phyloP scores from a whole-genome alignment of 1,140 invertebrate genomes.

The Nixonia krombeini region DNA sequence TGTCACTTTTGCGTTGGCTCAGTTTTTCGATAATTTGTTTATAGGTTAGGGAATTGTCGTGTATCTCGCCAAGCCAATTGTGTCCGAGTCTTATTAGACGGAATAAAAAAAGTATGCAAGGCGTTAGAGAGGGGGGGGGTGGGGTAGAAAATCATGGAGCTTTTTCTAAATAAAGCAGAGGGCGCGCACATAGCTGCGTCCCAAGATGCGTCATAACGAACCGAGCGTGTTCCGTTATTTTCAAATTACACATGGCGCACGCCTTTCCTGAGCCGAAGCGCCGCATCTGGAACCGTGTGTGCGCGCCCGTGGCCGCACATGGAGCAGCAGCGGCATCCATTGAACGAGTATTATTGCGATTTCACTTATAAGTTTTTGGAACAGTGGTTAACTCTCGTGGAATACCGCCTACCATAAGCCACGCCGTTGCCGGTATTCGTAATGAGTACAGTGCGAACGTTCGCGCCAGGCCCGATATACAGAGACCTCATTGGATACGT shows the following conservation, averaged over 20 bases:
- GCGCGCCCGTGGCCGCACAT: slow-evolving; percentile 45
- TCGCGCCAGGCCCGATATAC: slow-evolving; percentile 15
- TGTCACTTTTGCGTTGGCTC: too few species aligned
- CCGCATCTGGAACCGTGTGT: slow-evolving; percentile 30
- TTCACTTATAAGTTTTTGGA: slow-evolving; percentile 44
- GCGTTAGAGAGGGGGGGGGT: too few species aligned
- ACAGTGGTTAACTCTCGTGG: slow-evolving; percentile 1
- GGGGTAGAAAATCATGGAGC: too few species aligned
- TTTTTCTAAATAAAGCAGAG: neutral
- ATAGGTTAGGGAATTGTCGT: too few species aligned
- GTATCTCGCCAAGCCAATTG: too few species aligned
- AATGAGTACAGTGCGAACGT: slow-evolving; percentile 34
- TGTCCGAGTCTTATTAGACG: too few species aligned
- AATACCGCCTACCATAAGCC: neutral
- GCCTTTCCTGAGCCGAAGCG: slow-evolving; percentile 22
- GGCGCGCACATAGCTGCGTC: neutral
- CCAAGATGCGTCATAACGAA: slow-evolving; percentile 1
- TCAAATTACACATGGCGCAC: slow-evolving; percentile 42
- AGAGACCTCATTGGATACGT: slow-evolving; percentile 16
- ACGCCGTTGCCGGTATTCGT: slow-evolving; percentile 36
- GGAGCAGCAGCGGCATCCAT: slow-evolving; percentile 45
- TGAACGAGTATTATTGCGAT: slow-evolving; percentile 49
- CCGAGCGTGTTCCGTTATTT: slow-evolving; percentile 27
- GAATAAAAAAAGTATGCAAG: too few species aligned
- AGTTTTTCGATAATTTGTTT: too few species aligned